A percentile compares a stretch with the other conserved stretches of the same genome.
Evolutionary conservation across 2,113 vertebrate genomes (phyloP).

Genomic region (Scomber scombrus): DNA sequence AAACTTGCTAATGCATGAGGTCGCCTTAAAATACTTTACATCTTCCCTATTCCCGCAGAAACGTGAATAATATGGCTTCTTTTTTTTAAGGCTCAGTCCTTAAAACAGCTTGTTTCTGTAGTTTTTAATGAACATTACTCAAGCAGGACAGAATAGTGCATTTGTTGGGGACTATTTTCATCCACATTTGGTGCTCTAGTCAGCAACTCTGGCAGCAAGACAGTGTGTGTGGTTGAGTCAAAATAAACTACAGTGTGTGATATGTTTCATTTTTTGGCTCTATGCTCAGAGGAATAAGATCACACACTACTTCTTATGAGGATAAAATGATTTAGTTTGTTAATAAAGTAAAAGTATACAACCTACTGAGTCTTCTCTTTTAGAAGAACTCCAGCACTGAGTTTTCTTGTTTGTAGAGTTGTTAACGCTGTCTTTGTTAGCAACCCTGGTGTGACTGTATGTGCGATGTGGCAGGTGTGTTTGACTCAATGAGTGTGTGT

Average conservation of each 20-base stretch:
- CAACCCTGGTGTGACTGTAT: constrained; percentile 7
- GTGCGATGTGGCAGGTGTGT: constrained; percentile 15
- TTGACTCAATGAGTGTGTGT: not conserved
- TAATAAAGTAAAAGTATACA: not conserved
- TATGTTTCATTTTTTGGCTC: too few relatives aligned
- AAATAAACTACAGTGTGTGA: too few relatives aligned
- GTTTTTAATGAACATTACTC: too few relatives aligned
- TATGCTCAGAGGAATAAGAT: too few relatives aligned
- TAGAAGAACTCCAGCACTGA: not conserved
- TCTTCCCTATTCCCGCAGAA: too few relatives aligned
- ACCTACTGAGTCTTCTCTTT: not conserved
- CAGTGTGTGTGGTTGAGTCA: too few relatives aligned
- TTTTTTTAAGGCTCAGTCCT: too few relatives aligned
- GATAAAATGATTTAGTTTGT: not conserved
- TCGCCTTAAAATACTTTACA: too few relatives aligned
- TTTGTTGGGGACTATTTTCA: constrained; percentile 2
- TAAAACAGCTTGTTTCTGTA: too few relatives aligned
- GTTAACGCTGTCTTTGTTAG: not conserved
- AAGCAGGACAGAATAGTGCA: not conserved
- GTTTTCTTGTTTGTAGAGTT: constrained; percentile 8
- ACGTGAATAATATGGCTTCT: too few relatives aligned
- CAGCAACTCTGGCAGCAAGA: not conserved
- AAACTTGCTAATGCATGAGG: too few relatives aligned
- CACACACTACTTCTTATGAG: not conserved
- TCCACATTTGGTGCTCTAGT: not conserved